These are phyloP conservation scores for Euthynnus affinis DNA, from an alignment of 2,797 vertebrate genomes.

Conservation along the genomic window DNA sequence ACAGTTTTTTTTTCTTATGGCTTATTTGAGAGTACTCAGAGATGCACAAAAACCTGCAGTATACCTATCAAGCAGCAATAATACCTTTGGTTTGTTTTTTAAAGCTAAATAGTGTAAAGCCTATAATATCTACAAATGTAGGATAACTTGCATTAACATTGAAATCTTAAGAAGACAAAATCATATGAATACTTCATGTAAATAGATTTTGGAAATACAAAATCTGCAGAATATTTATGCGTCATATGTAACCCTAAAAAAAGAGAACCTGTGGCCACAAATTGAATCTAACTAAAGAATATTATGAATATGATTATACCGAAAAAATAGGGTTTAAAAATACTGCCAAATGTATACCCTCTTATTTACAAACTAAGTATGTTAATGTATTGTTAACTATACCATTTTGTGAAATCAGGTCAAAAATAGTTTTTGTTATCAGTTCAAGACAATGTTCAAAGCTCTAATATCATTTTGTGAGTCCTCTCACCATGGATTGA, in stretches of 20 bases:
- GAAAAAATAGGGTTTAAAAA: neutral
- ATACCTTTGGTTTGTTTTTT: too few relatives aligned
- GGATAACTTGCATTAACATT: neutral
- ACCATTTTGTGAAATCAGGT: neutral
- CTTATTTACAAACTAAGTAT: neutral
- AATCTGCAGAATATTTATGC: neutral
- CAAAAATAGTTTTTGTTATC: neutral
- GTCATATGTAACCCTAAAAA: neutral
- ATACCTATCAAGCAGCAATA: neutral
- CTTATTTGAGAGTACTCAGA: neutral
- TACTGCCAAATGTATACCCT: neutral
- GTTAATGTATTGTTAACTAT: neutral
- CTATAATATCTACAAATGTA: neutral
- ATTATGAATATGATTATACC: neutral
- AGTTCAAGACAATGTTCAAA: neutral
- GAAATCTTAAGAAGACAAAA: neutral
- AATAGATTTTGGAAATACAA: neutral
- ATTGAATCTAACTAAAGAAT: neutral
- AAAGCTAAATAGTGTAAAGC: neutral
- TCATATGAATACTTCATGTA: neutral
- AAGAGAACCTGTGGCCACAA: neutral
- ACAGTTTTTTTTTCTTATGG: neutral
- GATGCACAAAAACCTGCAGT: neutral
- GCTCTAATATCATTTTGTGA: neutral
- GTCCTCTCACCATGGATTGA: constrained; percentile 7